These are phyloP conservation scores for Misgurnus mizolepis DNA, from an alignment of 2,113 vertebrate genomes.

Conservation along the genomic window DNA sequence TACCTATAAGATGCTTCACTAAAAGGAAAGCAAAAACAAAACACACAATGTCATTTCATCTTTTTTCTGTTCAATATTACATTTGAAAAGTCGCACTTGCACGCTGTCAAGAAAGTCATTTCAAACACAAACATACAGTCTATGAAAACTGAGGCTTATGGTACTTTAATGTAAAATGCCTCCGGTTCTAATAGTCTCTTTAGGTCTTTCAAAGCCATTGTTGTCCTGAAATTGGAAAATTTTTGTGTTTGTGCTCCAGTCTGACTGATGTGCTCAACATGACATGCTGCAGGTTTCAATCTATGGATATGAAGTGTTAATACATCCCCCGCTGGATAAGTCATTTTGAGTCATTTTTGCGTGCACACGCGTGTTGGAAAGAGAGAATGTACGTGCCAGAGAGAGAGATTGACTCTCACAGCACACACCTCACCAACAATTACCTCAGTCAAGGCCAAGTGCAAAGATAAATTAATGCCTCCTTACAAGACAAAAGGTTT, in stretches of 20 bases:
- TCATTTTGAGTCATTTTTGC: conserved; percentile 63
- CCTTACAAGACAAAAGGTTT: conserved; percentile 30
- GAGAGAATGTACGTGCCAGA: conserved; percentile 61
- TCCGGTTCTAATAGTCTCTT: conserved; percentile 69
- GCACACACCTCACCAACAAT: conserved; percentile 47
- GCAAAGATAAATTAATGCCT: conserved; percentile 32
- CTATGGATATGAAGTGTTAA: conserved; percentile 76
- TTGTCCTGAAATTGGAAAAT: conserved; percentile 73
- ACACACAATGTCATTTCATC: neutral
- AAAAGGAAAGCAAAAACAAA: neutral
- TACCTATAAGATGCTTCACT: neutral
- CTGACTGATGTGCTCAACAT: conserved; percentile 59
- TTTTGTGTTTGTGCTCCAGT: conserved; percentile 67
- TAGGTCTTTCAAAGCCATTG: conserved; percentile 68
- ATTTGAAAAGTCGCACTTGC: neutral
- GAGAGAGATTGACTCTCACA: conserved; percentile 46
- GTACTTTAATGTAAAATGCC: conserved; percentile 68
- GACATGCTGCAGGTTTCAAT: conserved; percentile 69
- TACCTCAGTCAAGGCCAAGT: conserved; percentile 37
- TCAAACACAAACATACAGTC: neutral
- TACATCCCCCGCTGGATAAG: conserved; percentile 77
- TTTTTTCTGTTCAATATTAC: neutral
- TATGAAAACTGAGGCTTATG: neutral
- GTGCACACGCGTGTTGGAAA: conserved; percentile 74
- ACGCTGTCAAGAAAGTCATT: neutral